These are phyloP conservation scores for Microcebus griseorufus DNA, from an alignment of 2,113 vertebrate species.

Conservation along the genomic window DNA sequence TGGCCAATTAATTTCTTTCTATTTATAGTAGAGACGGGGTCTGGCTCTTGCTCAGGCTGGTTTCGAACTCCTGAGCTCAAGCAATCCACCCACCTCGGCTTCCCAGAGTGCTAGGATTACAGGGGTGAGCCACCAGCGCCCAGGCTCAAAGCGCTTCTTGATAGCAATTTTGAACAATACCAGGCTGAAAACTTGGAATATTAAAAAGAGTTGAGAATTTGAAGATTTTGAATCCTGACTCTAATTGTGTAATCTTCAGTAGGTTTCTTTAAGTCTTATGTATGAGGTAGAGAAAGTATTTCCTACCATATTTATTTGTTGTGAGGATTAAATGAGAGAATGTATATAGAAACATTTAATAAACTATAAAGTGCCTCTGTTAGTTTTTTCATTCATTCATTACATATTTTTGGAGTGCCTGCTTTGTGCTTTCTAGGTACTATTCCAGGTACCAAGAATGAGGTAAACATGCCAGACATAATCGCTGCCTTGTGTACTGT, in stretches of 20 bases:
- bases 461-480: neutral
- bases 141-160: neutral
- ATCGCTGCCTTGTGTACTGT: neutral
- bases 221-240: neutral
- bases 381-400: neutral
- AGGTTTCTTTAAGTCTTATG: slow-evolving; percentile 37
- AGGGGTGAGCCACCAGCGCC: no score
- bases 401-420: neutral
- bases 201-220: neutral
- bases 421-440: neutral
- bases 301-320: slow-evolving; percentile 16
- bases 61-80: no score
- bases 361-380: neutral
- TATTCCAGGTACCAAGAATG: neutral
- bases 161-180: neutral
- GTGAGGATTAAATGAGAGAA: neutral
- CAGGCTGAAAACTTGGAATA: neutral
- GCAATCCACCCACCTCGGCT: no score
- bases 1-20: no score
- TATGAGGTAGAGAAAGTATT: neutral
- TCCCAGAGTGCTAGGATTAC: no score
- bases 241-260: neutral
- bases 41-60: no score
- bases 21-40: no score
- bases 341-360: neutral